Evolutionary conservation across 2,888 invertebrate genomes (phyloP).

Genomic region (Latrodectus elegans): DNA sequence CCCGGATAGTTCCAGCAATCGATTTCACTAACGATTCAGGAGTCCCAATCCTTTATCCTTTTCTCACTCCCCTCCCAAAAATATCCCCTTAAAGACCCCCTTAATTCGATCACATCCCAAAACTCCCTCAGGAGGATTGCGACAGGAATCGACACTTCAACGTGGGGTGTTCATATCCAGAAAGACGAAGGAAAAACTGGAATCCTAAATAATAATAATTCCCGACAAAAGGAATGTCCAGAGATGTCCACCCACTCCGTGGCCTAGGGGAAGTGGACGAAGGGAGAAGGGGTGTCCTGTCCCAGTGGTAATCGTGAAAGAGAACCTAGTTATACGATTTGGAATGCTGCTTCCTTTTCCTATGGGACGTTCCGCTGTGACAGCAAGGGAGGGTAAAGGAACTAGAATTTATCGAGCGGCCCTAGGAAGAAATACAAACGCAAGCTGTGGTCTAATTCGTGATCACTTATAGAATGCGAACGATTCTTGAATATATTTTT

Average conservation of each 20-base stretch:
- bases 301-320: constrained; percentile 3
- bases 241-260: neutral
- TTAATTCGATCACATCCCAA: neutral
- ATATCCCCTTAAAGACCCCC: neutral
- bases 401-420: neutral
- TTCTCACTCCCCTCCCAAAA: neutral
- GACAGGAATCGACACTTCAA: neutral
- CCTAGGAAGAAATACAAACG: no score
- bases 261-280: neutral
- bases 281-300: neutral
- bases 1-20: neutral
- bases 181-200: neutral
- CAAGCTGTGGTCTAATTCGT: no score
- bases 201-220: neutral
- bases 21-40: neutral
- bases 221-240: constrained; percentile 2
- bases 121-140: neutral
- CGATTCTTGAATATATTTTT: no score
- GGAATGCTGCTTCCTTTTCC: neutral
- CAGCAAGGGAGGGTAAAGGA: neutral
- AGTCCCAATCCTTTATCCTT: neutral
- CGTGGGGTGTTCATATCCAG: neutral
- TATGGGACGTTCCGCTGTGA: neutral
- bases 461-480: no score
- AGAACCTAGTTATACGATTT: constrained; percentile 9